A percentile compares a stretch with the other conserved stretches of the same genome.
Evolutionary conservation across 2,113 vertebrate genomes (phyloP).

Genomic region (Neolamprologus falcicula): DNA sequence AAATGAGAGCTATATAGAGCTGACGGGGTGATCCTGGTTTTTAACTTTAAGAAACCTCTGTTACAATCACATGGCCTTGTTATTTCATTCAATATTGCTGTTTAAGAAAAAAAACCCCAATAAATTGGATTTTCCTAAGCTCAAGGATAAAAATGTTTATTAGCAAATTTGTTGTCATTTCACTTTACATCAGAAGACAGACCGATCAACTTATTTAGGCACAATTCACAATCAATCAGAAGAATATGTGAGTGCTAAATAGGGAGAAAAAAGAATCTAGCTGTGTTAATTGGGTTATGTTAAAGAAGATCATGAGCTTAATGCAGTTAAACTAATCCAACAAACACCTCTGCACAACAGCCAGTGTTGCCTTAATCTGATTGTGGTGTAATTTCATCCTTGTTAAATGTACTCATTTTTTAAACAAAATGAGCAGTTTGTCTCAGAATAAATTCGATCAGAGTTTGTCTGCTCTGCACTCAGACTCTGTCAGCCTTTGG

Average conservation of each 20-base stretch:
- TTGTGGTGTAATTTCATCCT: background rate
- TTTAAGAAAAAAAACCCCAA: fast-evolving
- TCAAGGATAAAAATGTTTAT: background rate
- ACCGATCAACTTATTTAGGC: background rate
- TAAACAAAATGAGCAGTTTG: background rate
- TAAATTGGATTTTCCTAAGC: background rate
- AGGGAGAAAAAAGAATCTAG: background rate
- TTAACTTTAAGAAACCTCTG: background rate
- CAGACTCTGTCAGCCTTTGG: background rate
- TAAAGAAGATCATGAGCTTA: background rate
- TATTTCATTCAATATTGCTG: background rate
- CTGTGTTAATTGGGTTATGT: background rate
- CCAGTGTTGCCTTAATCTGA: background rate
- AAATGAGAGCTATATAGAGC: background rate
- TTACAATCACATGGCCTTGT: background rate
- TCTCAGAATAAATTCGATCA: background rate
- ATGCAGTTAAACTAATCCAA: background rate
- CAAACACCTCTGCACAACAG: background rate
- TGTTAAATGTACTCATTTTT: background rate
- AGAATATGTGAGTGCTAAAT: background rate
- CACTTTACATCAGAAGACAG: background rate
- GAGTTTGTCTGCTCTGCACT: background rate
- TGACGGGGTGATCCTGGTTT: background rate
- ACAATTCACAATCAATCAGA: background rate
- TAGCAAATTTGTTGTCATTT: background rate